Conservation (phyloP, 1,140 invertebrate species). For the Lucilia cuprina region DNA sequence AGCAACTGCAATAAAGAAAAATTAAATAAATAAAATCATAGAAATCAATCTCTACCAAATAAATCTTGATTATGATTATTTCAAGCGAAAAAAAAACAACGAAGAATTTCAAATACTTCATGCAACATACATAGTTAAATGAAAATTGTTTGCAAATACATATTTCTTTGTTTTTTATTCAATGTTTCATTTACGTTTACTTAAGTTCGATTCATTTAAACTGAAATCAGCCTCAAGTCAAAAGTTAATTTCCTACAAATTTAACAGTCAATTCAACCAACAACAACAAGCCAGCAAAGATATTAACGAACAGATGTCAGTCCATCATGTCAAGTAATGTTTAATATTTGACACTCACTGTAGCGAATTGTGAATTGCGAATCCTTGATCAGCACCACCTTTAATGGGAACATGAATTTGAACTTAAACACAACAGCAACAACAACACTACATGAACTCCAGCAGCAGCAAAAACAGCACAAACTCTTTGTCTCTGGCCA, state of each 20-base stretch:
- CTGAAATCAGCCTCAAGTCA: slow-evolving; percentile 16
- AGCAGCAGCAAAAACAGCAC: background rate
- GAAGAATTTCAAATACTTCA: background rate
- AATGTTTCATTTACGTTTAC: too few species aligned
- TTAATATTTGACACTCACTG: slow-evolving; percentile 11
- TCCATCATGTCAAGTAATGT: slow-evolving; percentile 6
- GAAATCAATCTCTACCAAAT: slow-evolving; percentile 26
- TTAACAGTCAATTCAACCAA: background rate
- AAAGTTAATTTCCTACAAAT: slow-evolving; percentile 27
- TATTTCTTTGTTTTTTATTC: too few species aligned
- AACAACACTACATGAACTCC: background rate
- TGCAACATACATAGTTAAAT: background rate
- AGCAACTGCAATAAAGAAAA: background rate
- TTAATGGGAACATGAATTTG: slow-evolving; percentile 11
- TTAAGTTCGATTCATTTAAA: background rate
- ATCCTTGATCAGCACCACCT: slow-evolving; percentile 16
- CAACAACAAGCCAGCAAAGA: background rate
- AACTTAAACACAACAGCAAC: background rate
- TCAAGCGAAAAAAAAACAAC: background rate
- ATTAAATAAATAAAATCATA: slow-evolving; percentile 7
- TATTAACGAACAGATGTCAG: background rate
- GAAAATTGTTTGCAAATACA: background rate
- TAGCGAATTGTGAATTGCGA: background rate
- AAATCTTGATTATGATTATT: slow-evolving; percentile 24
- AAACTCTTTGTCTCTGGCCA: background rate